Conservation (phyloP, 2,113 vertebrate genomes). For the Axis porcinus region DNA sequence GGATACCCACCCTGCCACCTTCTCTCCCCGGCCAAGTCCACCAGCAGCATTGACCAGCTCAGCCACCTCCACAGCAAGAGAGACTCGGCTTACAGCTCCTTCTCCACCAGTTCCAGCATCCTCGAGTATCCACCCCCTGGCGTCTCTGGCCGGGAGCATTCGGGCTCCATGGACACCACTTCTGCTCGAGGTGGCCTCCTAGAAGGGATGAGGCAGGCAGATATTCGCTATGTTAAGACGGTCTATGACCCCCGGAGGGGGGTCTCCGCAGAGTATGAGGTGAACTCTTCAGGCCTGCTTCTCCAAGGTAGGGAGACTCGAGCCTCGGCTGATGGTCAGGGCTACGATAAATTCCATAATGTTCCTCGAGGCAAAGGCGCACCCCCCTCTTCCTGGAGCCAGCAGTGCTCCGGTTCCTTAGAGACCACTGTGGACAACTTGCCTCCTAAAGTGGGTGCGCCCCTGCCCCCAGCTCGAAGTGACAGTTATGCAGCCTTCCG, state of each 20-base stretch:
- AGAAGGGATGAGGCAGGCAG: slow-evolving; percentile 88
- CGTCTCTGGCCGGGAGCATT: slow-evolving; percentile 81
- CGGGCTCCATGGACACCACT: slow-evolving; percentile 84
- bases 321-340: slow-evolving; percentile 43
- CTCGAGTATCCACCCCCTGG: slow-evolving; percentile 87
- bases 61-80: slow-evolving; percentile 93
- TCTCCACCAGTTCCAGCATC: slow-evolving; percentile 95
- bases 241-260: slow-evolving; percentile 86
- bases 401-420: slow-evolving; percentile 75
- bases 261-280: slow-evolving; percentile 87
- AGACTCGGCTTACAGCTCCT: slow-evolving; percentile 97
- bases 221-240: slow-evolving; percentile 87
- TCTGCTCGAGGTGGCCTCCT: slow-evolving; percentile 74
- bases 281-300: slow-evolving; percentile 79
- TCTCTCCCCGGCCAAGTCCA: slow-evolving; percentile 92
- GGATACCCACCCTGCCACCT: slow-evolving; percentile 91
- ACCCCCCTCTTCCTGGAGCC: slow-evolving; percentile 75
- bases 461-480: slow-evolving; percentile 89
- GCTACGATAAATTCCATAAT: slow-evolving; percentile 68
- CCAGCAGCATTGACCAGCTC: slow-evolving; percentile 93
- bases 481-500: slow-evolving; percentile 91
- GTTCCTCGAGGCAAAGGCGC: slow-evolving; percentile 78
- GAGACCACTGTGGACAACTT: slow-evolving; percentile 75
- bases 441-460: slow-evolving; percentile 79
- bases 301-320: slow-evolving; percentile 67